Evolutionary conservation across 2,888 invertebrate genomes (phyloP), one percentile per base, ranked within the genome.

Genomic region (Pinctada fucata): DNA sequence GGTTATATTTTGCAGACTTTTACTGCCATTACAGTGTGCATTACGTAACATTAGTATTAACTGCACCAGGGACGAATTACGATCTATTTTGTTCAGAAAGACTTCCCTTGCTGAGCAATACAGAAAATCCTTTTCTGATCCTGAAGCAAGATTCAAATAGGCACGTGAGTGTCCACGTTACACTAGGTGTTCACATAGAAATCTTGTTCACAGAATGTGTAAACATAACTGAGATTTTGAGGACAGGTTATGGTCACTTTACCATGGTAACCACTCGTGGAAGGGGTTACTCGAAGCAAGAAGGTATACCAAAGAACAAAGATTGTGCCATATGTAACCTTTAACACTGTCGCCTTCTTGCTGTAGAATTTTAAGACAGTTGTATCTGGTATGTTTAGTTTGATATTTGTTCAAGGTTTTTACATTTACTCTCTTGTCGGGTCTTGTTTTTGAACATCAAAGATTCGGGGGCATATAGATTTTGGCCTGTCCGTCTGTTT

Each of bases 1-100:
- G 81, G 45, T 78, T 90, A 64, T 91, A 92, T 79, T 92, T 92
- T 78, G 84, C 89, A 8, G 92, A 92, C 80, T 91, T 91, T 84
- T 92, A 92, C 83, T 92, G 92, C 82, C 89, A 89, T 82, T 67
- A 78, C 50, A 72, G 79, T 31, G 81, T 82, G 5, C 92, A 92
- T 83, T 92, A 91, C 78, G 87, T 91, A 3, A 92, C 91, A 0
- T 80, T 91, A 4, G 90, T 91, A 2, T 76, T 90, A 5, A 79
- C 79, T 0, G 58, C n/a, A 4, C 64, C 63, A 8, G 79, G 79
- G 1, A 73, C 81, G 4, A 31, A 13, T 0, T 71, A 49, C 47
- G 83, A 83, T 63, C n/a, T 47, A 2, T 83, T 79, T 68, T 83
- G 83, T 65, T 16, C 52, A 10, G 63, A 69, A 49, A 52, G 70